Evolutionary conservation across 1,140 invertebrate genomes (phyloP), one percentile per base, ranked within the genome.

Genomic region (Lysiphlebus fabarum): DNA sequence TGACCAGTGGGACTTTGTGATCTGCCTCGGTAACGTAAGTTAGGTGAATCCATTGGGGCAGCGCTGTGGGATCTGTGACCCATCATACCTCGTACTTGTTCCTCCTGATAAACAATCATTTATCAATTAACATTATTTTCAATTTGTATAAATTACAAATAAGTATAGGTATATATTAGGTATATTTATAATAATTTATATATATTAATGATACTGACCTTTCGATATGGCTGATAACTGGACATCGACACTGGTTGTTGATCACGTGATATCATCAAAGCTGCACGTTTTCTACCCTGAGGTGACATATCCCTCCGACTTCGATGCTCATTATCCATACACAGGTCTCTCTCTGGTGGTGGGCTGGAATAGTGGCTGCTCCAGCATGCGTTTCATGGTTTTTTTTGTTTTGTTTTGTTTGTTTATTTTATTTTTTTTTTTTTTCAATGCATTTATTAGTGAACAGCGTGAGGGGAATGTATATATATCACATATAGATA

Each of bases 251-350:
- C 69, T 4, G 75, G 67, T 36, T 82, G 83, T n/a, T 26, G 17
- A 59, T 84, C 83, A 57, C 82, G 78, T 64, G 80, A 74, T 62
- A 80, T 76, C 83, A 89, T 86, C 59, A 86, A 83, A 54, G 85
- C 83, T 14, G 86, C 81, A 62, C 87, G 78, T 71, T 89, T 87
- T 59, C 88, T 82, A 64, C 86, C 87, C 65, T 89, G 85, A 9
- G 88, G 88, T 55, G 89, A 90, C 84, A 90, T 88, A 69, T 91
- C 90, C 65, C 89, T 83, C 65, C 89, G 82, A 63, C 83, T 84
- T 56, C 81, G 76, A 66, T 83, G 78, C 56, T 83, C 80, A 12
- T 75, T 76, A 61, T 79, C 78, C 50, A 82, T 72, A 62, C 75
- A 77, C 62, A 81, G 71, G 60, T 85, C 84, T 59, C 83, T 79